Base-by-base conservation (phyloP, 2,888 invertebrate species). In the Troglohyphantes excavatus region DNA sequence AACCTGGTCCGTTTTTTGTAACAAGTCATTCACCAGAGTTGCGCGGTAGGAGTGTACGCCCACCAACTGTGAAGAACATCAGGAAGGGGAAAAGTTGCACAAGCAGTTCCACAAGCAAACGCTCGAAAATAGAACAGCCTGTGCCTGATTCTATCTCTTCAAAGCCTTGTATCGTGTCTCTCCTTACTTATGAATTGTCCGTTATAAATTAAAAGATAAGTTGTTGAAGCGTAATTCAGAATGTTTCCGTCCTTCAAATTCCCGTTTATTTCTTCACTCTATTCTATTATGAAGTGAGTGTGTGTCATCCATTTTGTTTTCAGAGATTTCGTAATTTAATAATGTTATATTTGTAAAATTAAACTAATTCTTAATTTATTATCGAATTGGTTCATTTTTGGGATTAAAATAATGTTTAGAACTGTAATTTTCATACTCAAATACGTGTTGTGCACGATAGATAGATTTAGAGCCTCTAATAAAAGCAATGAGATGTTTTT, bases 241-340 rank as follows among this genome's bases (percentile, higher is more conserved):
- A 78, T 78, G 78, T 78, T 78, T 78, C 65, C 78, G 33, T 13
- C 21, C 0, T 78, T 78, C 33, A 39, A 43, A 43, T 78, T 78
- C 26, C 39, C 78, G 26, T 78, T 78, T 9, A 33, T 78, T 26
- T 43, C 39, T 13, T 43, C 78, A 0, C 26, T 78, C 0, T 78
- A 65, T 33, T 61, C 63, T 11, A 43, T 65, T 21, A 78, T 78
- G 78, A 78, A 33, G 78, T 78, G 39, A 78, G 78, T 21, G 23
- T 11, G 43, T 11, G 5, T 78, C 9, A 2, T 5, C 13, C 13
- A 21, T 72, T 61, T 11, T 75, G 13, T 19, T 59, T 73, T 72
- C 21, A n/a, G n/a, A n/a, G n/a, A n/a, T n/a, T n/a, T n/a, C n/a
- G n/a, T n/a, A n/a, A n/a, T n/a, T n/a, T n/a, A n/a, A n/a, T n/a